A percentile compares a stretch with the other conserved stretches of the same genome.
Evolutionary conservation across 2,888 invertebrate species (phyloP).

Genomic region (Aporophyla lueneburgensis): DNA sequence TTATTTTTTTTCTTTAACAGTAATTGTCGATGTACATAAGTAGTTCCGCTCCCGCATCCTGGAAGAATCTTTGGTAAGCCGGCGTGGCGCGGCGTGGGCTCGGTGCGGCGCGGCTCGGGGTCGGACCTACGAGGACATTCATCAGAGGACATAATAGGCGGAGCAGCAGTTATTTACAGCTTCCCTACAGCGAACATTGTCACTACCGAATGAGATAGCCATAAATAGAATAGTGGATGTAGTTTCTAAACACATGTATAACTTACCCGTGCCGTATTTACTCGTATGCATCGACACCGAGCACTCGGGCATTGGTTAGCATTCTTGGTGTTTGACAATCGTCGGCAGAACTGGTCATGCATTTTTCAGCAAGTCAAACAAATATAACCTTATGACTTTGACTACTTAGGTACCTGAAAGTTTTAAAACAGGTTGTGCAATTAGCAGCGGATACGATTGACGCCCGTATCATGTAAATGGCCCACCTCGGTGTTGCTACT

Average conservation of each 20-base stretch:
- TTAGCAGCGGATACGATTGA: not conserved
- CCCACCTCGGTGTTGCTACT: constrained; percentile 27
- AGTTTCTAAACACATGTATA: constrained; percentile 21
- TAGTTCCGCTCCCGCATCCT: not conserved
- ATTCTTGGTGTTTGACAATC: constrained; percentile 1
- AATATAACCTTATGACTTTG: not conserved
- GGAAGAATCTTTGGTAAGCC: constrained; percentile 4
- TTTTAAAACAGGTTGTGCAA: constrained; percentile 6
- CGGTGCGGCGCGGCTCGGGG: not conserved
- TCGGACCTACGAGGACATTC: constrained; percentile 32
- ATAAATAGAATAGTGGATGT: constrained; percentile 46
- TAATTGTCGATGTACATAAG: not conserved
- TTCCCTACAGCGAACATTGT: constrained; percentile 50
- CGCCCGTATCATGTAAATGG: constrained; percentile 46
- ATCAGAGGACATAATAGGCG: constrained; percentile 56
- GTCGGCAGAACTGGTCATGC: not conserved
- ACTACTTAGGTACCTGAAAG: not conserved
- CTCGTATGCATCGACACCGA: not conserved
- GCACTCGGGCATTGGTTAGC: not conserved
- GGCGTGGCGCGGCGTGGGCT: not conserved
- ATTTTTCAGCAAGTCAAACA: not conserved
- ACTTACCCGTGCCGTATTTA: not conserved
- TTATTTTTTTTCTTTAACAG: not conserved
- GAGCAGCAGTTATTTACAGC: constrained; percentile 60
- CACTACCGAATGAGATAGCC: constrained; percentile 35